Evolutionary conservation across 1,140 invertebrate species (phyloP).

Genomic region (Penaeus vannamei): DNA sequence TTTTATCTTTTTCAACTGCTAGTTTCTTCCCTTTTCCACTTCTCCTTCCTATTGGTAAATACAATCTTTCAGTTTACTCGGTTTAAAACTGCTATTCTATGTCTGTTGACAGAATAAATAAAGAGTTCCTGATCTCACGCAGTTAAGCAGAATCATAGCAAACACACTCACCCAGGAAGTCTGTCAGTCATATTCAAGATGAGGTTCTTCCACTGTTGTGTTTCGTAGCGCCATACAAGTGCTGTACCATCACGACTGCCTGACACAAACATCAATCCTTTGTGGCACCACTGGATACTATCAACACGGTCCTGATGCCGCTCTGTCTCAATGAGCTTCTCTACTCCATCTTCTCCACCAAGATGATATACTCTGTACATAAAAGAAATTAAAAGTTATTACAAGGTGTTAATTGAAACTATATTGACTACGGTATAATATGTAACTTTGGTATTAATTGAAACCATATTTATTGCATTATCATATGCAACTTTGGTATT

Average conservation of each 20-base stretch:
- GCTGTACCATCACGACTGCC: constrained; percentile 98
- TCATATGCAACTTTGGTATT: too few relatives aligned
- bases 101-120: not conserved
- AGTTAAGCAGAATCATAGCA: too few relatives aligned
- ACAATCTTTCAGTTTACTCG: too few relatives aligned
- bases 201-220: constrained; percentile 88
- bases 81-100: not conserved
- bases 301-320: constrained; percentile 95
- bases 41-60: too few relatives aligned
- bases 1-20: too few relatives aligned
- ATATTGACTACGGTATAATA: too few relatives aligned
- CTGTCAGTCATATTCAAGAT: constrained; percentile 81
- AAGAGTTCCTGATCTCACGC: not conserved
- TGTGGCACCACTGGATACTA: constrained; percentile 94
- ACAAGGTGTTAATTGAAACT: too few relatives aligned
- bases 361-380: constrained; percentile 83
- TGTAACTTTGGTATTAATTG: too few relatives aligned
- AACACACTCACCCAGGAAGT: constrained; percentile 59
- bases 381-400: not conserved
- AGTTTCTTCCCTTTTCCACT: too few relatives aligned
- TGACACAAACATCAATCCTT: constrained; percentile 88
- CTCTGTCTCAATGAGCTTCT: constrained; percentile 86
- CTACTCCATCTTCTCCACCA: constrained; percentile 81
- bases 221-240: constrained; percentile 92
- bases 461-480: too few relatives aligned